Base-by-base conservation (phyloP, 2,888 invertebrate species). In the Dugesia japonica region DNA sequence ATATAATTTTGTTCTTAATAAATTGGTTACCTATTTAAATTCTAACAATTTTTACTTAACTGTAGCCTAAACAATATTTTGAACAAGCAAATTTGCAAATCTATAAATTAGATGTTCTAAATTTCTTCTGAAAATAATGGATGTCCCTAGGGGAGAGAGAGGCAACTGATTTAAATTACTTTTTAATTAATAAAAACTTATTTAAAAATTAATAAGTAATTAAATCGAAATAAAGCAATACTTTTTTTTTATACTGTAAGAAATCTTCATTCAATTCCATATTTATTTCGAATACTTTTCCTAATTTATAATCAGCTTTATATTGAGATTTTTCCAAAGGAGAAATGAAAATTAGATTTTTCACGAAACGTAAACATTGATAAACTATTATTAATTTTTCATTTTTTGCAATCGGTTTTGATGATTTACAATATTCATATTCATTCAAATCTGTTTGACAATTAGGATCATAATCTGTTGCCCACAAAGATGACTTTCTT, bases 331-430 rank as follows among this genome's bases (percentile, higher is more conserved):
- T 56, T n/a, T n/a, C n/a, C 17, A 56, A 56, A 56, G 56, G 56
- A 56, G 56, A 56, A 13, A 56, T 23, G 56, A 56, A 56, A 56
- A 56, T 56, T 56, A 56, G n/a, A 56, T 56, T 56, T 56, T 56
- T 56, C 1, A 56, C 1, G 23, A n/a, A n/a, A 7, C 56, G n/a
- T n/a, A 56, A 56, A 56, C 56, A 56, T 1, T 9, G n/a, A 56
- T 56, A 56, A 56, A 56, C n/a, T 1, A 56, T n/a, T n/a, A 9
- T n/a, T 4, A 56, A 1, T n/a, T 13, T n/a, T n/a, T 56, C 56
- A 56, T 56, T 56, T 4, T 23, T 56, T 1, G n/a, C 23, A 1
- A 20, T 4, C n/a, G 1, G 20, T n/a, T 56, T n/a, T 56, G n/a
- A 4, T 23, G 23, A 23, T 56, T 56, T n/a, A 56, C 56, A 56